Conservation (phyloP, 2,888 invertebrate genomes). For the Melanostoma mellinum region DNA sequence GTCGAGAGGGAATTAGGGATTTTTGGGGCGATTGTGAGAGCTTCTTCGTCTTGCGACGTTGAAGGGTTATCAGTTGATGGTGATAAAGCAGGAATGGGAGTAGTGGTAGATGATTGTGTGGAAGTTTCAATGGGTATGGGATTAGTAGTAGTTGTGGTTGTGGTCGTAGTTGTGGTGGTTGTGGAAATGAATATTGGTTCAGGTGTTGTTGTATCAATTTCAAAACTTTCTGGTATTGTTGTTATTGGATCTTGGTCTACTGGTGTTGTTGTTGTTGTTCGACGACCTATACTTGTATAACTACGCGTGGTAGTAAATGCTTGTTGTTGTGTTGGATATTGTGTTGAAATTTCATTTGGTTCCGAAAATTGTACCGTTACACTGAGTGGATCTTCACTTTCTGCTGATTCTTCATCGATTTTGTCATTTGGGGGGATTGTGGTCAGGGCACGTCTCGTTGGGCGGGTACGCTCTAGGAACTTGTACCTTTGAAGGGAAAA, state of each 20-base stretch:
- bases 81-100: constrained; percentile 68
- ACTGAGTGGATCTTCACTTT: constrained; percentile 76
- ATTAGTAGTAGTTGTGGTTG: constrained; percentile 73
- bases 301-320: constrained; percentile 78
- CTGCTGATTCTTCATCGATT: constrained; percentile 73
- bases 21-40: constrained; percentile 51
- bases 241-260: constrained; percentile 64
- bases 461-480: constrained; percentile 79
- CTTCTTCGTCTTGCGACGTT: constrained; percentile 48
- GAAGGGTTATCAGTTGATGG: constrained; percentile 53
- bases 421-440: constrained; percentile 67
- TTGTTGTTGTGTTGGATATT: constrained; percentile 78
- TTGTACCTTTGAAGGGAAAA: constrained; percentile 77
- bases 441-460: constrained; percentile 75
- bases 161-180: constrained; percentile 74
- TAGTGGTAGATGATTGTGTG: constrained; percentile 71
- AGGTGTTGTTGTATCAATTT: constrained; percentile 76
- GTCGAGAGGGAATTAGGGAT: constrained; percentile 55
- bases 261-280: constrained; percentile 77
- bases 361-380: constrained; percentile 80
- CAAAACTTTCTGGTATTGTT: constrained; percentile 73
- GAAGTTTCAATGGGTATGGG: constrained; percentile 70
- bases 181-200: constrained; percentile 78
- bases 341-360: constrained; percentile 77
- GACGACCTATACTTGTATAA: constrained; percentile 80